Evolutionary conservation across 1,140 invertebrate genomes (phyloP).

Genomic region (Aphis gossypii): DNA sequence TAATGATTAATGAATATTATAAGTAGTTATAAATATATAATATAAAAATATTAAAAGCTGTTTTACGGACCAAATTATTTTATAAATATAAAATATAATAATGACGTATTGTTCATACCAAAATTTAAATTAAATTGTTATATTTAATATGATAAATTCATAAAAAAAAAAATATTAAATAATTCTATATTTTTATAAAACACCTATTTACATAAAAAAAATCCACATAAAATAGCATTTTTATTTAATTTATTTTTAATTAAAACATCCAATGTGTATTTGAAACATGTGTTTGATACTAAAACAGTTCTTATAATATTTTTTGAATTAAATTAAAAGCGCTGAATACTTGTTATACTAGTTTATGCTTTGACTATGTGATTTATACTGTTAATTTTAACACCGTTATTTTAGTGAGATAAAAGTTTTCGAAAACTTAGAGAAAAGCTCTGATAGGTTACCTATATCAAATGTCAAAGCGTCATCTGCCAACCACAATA

Average conservation of each 20-base stretch:
- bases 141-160: background rate
- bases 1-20: too few species aligned
- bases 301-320: background rate
- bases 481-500: background rate
- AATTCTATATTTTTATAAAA: background rate
- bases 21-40: too few species aligned
- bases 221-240: background rate
- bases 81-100: too few species aligned
- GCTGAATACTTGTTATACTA: too few species aligned
- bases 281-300: background rate
- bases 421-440: conserved; percentile 25
- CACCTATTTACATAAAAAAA: background rate
- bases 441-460: background rate
- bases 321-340: background rate
- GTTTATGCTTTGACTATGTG: background rate
- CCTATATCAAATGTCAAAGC: conserved; percentile 5
- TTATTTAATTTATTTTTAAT: background rate
- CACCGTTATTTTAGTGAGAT: background rate
- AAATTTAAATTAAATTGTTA: too few species aligned
- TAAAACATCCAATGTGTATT: background rate
- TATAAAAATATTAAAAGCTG: too few species aligned
- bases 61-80: too few species aligned
- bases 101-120: too few species aligned
- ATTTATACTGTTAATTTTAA: background rate
- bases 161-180: background rate